Evolutionary conservation across 1,140 invertebrate genomes (phyloP).

Genomic region (Lasaia peninsularis): DNA sequence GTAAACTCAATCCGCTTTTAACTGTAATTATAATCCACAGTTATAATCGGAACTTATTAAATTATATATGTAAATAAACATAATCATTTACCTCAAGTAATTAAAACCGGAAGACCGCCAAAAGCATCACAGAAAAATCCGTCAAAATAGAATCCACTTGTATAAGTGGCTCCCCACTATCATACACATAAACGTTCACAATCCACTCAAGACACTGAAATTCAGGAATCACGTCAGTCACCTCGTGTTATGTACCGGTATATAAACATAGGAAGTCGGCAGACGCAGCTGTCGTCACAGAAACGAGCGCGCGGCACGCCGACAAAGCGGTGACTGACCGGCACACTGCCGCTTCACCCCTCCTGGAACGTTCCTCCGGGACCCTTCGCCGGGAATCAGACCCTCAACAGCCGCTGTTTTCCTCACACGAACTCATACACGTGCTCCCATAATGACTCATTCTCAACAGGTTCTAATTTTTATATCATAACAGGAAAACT

Average conservation of each 20-base stretch:
- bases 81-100: slow-evolving; percentile 42
- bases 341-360: slow-evolving; percentile 68
- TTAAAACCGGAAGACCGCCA: slow-evolving; percentile 31
- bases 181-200: slow-evolving; percentile 61
- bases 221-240: slow-evolving; percentile 44
- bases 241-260: slow-evolving; percentile 37
- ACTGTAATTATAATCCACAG: not conserved
- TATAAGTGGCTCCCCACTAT: slow-evolving; percentile 57
- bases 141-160: slow-evolving; percentile 47
- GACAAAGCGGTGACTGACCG: slow-evolving; percentile 73
- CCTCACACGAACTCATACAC: slow-evolving; percentile 48
- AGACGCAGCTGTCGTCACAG: slow-evolving; percentile 23
- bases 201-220: slow-evolving; percentile 55
- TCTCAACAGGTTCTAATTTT: slow-evolving; percentile 41
- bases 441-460: slow-evolving; percentile 39
- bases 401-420: slow-evolving; percentile 44
- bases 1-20: too few species aligned
- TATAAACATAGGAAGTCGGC: slow-evolving; percentile 49
- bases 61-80: not conserved
- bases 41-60: too few species aligned
- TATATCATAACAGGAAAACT: not conserved
- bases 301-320: slow-evolving; percentile 61
- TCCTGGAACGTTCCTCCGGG: slow-evolving; percentile 63
- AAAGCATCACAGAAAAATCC: slow-evolving; percentile 47
- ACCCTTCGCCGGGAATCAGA: slow-evolving; percentile 65